Evolutionary conservation across 2,888 invertebrate genomes (phyloP).

Genomic region (Drosophila macrothrix): DNA sequence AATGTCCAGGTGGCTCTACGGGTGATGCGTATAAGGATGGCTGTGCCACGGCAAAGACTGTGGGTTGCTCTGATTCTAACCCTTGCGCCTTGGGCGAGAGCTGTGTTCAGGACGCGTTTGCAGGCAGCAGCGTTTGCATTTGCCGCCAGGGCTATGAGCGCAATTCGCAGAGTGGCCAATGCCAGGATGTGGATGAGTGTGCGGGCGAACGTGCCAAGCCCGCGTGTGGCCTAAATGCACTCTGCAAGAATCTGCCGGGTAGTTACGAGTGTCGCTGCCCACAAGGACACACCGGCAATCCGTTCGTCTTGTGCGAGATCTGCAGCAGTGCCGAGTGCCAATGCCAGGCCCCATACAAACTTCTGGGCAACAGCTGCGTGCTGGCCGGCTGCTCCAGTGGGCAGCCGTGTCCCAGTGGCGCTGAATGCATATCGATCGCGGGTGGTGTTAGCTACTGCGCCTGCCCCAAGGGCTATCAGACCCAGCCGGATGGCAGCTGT

Average conservation of each 20-base stretch:
- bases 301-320: constrained; percentile 94
- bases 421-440: constrained; percentile 95
- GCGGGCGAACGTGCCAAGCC: constrained; percentile 90
- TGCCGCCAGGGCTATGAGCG: constrained; percentile 95
- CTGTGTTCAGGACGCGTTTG: constrained; percentile 91
- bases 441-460: constrained; percentile 97
- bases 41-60: constrained; percentile 88
- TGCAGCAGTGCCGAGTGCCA: constrained; percentile 93
- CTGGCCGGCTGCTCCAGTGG: constrained; percentile 93
- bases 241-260: constrained; percentile 96
- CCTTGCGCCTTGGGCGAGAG: constrained; percentile 94
- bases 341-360: constrained; percentile 94
- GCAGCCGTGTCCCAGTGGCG: constrained; percentile 93
- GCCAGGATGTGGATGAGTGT: constrained; percentile 95
- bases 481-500: constrained; percentile 92
- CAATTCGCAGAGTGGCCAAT: constrained; percentile 90
- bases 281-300: constrained; percentile 94
- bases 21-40: constrained; percentile 93
- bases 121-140: constrained; percentile 93
- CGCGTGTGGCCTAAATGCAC: constrained; percentile 94
- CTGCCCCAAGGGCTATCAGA: constrained; percentile 94
- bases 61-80: constrained; percentile 90
- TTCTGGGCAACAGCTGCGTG: constrained; percentile 93
- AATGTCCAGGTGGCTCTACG: constrained; percentile 92
- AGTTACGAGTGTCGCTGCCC: constrained; percentile 97